Evolutionary conservation across 2,888 invertebrate genomes (phyloP).

Genomic region (Sinhomidia bicolor): DNA sequence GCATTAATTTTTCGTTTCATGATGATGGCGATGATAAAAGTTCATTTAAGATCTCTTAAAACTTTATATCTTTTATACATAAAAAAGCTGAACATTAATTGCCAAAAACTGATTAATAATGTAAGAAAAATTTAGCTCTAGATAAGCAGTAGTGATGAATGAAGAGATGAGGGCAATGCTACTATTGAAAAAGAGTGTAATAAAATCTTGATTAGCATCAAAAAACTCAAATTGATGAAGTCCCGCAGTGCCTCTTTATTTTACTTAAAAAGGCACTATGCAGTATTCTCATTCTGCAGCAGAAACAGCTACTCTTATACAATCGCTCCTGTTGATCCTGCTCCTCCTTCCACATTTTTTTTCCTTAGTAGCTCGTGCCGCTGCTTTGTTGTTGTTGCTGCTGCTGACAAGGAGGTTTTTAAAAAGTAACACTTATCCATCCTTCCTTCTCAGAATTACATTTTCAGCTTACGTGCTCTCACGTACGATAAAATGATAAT

Average conservation of each 20-base stretch:
- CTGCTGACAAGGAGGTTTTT: constrained; percentile 46
- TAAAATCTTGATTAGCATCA: not conserved
- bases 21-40: too few species aligned
- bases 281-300: not conserved
- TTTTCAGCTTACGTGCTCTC: not conserved
- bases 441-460: not conserved
- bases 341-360: constrained; percentile 26
- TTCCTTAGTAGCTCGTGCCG: constrained; percentile 7
- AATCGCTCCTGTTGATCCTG: constrained; percentile 47
- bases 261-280: not conserved
- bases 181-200: not conserved
- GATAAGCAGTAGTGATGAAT: not conserved
- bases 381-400: constrained; percentile 7
- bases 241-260: not conserved
- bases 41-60: too few species aligned
- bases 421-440: constrained; percentile 40
- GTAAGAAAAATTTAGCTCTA: not conserved
- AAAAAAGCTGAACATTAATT: not conserved
- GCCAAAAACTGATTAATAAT: constrained; percentile 27
- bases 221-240: not conserved
- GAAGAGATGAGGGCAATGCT: not conserved
- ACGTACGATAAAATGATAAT: not conserved
- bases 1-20: too few species aligned
- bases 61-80: too few species aligned
- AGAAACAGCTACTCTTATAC: not conserved